A percentile compares a stretch with the other conserved stretches of the same genome.
These are phyloP conservation scores for Otolemur crassicaudatus DNA, from an alignment of 2,797 vertebrate genomes.

Conservation along the genomic window DNA sequence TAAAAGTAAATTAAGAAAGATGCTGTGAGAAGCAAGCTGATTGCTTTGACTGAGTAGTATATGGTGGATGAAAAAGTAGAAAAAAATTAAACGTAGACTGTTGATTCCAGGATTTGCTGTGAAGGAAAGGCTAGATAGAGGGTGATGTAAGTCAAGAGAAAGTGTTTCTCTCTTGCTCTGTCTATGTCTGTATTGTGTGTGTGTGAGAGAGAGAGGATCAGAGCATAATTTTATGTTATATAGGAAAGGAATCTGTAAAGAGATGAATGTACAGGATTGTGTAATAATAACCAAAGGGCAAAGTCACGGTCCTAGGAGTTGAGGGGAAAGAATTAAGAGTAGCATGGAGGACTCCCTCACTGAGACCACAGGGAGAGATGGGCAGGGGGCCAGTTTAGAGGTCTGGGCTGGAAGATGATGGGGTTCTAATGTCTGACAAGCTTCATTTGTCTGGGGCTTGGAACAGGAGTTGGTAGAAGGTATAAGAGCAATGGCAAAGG, in stretches of 20 bases:
- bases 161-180: background rate
- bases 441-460: background rate
- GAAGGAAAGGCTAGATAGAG: background rate
- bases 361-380: background rate
- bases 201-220: background rate
- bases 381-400: background rate
- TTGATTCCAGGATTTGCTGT: slow-evolving; percentile 10
- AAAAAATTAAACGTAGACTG: background rate
- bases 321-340: background rate
- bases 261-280: background rate
- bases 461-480: background rate
- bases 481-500: background rate
- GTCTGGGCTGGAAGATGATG: background rate
- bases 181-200: background rate
- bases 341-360: background rate
- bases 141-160: background rate
- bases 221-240: background rate
- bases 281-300: background rate
- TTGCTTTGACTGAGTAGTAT: background rate
- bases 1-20: background rate
- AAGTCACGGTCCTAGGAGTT: background rate
- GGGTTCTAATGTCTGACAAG: background rate
- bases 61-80: background rate
- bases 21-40: background rate
- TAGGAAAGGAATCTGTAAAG: background rate